phyloP scores from a whole-genome alignment of 2,888 invertebrate genomes.

The Dicranocentrus wangi region DNA sequence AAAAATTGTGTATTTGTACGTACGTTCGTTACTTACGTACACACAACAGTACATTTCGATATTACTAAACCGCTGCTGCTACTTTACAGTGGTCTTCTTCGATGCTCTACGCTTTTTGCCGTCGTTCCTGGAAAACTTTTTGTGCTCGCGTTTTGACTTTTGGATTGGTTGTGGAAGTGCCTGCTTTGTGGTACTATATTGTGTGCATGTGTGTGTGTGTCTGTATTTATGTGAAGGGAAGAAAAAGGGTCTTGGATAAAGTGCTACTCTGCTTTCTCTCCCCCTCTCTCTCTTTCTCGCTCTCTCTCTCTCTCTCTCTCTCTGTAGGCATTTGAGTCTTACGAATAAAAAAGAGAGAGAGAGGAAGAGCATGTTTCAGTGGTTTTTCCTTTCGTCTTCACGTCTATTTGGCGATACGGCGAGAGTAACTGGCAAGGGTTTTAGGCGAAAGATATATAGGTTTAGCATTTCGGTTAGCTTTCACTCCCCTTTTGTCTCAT shows the following conservation, averaged over 20 bases:
- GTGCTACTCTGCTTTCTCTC: constrained; percentile 7
- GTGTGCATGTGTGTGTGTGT: too few species aligned
- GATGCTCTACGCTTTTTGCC: too few species aligned
- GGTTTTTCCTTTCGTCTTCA: background rate
- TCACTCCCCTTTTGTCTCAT: constrained; percentile 14
- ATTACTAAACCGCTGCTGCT: too few species aligned
- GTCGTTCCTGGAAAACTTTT: too few species aligned
- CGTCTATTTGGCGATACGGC: background rate
- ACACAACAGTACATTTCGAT: too few species aligned
- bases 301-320: background rate
- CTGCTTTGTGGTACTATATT: too few species aligned
- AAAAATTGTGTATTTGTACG: too few species aligned
- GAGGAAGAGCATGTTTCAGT: constrained; percentile 11
- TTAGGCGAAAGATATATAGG: background rate
- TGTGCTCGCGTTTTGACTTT: too few species aligned
- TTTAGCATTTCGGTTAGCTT: constrained; percentile 11
- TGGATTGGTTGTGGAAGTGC: too few species aligned
- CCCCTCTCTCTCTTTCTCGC: background rate
- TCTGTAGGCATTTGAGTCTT: background rate
- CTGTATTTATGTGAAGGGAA: too few species aligned
- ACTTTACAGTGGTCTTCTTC: too few species aligned
- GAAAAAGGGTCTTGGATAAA: constrained; percentile 5
- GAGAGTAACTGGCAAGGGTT: background rate
- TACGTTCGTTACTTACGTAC: too few species aligned
- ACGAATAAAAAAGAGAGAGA: background rate